phyloP scores from a whole-genome alignment of 2,113 vertebrate species.

The Theristicus caerulescens region DNA sequence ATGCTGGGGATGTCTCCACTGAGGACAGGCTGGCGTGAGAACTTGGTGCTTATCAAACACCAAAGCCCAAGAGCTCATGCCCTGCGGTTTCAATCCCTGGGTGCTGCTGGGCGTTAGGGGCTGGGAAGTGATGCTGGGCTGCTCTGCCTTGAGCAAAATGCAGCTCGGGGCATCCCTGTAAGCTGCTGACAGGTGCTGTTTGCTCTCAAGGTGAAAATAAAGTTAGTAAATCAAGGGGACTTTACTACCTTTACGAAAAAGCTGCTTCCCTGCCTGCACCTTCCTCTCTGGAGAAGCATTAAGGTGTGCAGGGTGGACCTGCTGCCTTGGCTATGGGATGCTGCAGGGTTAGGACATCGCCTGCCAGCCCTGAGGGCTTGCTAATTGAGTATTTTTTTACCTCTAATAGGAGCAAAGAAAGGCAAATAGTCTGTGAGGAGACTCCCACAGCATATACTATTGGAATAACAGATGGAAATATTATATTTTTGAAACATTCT shows the following conservation, averaged over 20 bases:
- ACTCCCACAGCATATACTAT: conserved; percentile 64
- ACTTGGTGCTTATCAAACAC: not conserved
- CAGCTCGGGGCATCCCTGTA: not conserved
- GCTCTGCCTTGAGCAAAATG: not conserved
- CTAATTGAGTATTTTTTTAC: conserved; percentile 45
- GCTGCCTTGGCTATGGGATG: conserved; percentile 13
- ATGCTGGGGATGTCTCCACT: not conserved
- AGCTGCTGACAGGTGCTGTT: not conserved
- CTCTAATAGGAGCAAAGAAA: conserved; percentile 62
- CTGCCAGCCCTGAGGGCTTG: conserved; percentile 35
- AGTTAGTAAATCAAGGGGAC: conserved; percentile 36
- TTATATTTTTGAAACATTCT: conserved; percentile 75
- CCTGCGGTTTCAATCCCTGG: rapidly evolving
- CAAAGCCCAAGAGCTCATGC: not conserved
- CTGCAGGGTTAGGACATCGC: conserved; percentile 15
- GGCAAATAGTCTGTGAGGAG: conserved; percentile 57
- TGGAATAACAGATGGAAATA: conserved; percentile 81
- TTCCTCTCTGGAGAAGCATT: not conserved
- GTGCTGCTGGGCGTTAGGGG: not conserved
- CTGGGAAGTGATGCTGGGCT: not conserved
- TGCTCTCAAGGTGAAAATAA: conserved; percentile 48
- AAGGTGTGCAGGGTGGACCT: not conserved
- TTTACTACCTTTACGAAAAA: conserved; percentile 43
- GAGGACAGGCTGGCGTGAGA: not conserved
- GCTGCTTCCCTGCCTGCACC: conserved; percentile 29